These are phyloP conservation scores for Megalops atlanticus DNA, from an alignment of 2,113 vertebrate species.

Conservation along the genomic window DNA sequence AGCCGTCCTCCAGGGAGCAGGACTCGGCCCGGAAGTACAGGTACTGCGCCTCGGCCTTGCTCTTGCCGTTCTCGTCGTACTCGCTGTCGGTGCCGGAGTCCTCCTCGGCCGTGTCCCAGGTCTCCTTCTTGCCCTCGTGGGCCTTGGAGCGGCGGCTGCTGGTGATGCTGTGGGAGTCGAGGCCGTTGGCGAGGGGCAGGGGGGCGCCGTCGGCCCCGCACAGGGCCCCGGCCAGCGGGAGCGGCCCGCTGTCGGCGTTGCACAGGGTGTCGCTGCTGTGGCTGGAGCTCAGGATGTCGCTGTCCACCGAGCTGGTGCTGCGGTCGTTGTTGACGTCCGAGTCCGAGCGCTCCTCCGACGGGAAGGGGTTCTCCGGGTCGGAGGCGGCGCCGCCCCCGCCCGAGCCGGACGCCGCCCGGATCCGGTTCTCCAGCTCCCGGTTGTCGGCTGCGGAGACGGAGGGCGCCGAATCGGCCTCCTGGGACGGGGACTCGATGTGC, in stretches of 20 bases:
- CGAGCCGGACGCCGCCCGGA: constrained; percentile 52
- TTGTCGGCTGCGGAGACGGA: constrained; percentile 82
- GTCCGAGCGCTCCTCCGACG: constrained; percentile 90
- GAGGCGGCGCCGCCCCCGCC: constrained; percentile 58
- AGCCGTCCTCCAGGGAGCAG: constrained; percentile 77
- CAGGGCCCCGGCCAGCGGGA: constrained; percentile 87
- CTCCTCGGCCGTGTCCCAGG: constrained; percentile 96
- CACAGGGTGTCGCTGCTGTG: constrained; percentile 97
- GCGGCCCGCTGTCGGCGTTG: constrained; percentile 86
- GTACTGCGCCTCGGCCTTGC: constrained; percentile 82
- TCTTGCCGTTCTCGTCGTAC: constrained; percentile 96
- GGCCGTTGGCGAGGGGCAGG: constrained; percentile 89
- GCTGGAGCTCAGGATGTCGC: constrained; percentile 97
- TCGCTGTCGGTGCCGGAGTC: constrained; percentile 97
- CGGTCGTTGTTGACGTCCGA: constrained; percentile 96
- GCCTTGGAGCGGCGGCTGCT: constrained; percentile 96
- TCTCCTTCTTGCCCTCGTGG: constrained; percentile 95
- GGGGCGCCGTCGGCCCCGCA: constrained; percentile 91
- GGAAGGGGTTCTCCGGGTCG: constrained; percentile 83
- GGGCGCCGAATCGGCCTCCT: constrained; percentile 83
- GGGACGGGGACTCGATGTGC: constrained; percentile 88
- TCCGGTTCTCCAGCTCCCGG: constrained; percentile 86
- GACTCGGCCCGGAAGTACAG: constrained; percentile 91
- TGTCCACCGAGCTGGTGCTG: constrained; percentile 98
- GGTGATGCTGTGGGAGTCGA: constrained; percentile 96